Percentiles rank a stretch among this genome's conserved stretches.
Evolutionary conservation across 2,888 invertebrate species (phyloP).

Genomic region (Drosophila cognata): DNA sequence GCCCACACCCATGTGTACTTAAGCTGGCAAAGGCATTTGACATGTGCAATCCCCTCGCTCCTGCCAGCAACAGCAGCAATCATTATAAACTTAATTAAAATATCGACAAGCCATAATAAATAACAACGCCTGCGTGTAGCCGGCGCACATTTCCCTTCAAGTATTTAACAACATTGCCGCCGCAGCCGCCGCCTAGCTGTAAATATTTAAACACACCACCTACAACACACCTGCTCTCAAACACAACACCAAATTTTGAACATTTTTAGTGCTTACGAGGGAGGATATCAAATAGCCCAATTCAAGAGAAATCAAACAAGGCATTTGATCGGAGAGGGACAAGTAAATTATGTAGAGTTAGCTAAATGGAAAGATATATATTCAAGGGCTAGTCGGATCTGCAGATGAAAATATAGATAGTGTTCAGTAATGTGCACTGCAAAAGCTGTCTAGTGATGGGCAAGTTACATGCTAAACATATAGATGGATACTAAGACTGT

Average conservation of each 20-base stretch:
- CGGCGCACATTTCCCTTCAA: slow-evolving; percentile 43
- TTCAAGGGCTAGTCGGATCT: too few relatives aligned
- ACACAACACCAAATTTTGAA: slow-evolving; percentile 7
- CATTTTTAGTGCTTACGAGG: slow-evolving; percentile 7
- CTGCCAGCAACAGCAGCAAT: slow-evolving; percentile 30
- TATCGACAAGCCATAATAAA: slow-evolving; percentile 66
- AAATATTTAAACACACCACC: slow-evolving; percentile 50
- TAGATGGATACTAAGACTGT: neutral
- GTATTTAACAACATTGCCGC: slow-evolving; percentile 29
- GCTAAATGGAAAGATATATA: neutral
- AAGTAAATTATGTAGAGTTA: too few relatives aligned
- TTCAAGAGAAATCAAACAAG: neutral
- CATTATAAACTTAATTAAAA: slow-evolving; percentile 79
- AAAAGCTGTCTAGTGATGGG: neutral
- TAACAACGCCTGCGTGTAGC: slow-evolving; percentile 38
- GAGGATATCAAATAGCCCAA: neutral
- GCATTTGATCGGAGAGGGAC: too few relatives aligned
- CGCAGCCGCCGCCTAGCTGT: slow-evolving; percentile 8
- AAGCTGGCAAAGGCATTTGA: slow-evolving; percentile 2
- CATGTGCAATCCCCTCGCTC: neutral
- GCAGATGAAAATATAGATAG: neutral
- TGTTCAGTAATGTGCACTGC: neutral
- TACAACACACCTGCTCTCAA: slow-evolving; percentile 12
- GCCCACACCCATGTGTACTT: slow-evolving; percentile 23
- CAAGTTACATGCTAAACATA: too few relatives aligned